Conservation (phyloP, 2,113 vertebrate genomes). For the Lycaon pictus region DNA sequence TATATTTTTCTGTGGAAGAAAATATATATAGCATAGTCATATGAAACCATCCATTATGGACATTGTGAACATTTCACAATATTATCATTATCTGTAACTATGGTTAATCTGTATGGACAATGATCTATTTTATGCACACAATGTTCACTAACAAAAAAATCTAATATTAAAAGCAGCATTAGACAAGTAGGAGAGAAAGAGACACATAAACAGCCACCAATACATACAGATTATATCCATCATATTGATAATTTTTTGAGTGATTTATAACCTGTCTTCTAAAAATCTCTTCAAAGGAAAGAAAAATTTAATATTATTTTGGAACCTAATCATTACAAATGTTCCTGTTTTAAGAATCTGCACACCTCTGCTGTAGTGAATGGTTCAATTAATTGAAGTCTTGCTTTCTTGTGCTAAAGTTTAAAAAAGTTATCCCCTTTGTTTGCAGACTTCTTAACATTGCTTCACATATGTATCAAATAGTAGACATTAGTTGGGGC, state of each 20-base stretch:
- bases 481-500: background rate
- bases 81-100: background rate
- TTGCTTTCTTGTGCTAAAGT: background rate
- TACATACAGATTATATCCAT: background rate
- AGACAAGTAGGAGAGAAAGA: background rate
- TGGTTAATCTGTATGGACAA: background rate
- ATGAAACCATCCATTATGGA: background rate
- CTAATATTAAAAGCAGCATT: background rate
- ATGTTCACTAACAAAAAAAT: background rate
- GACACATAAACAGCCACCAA: background rate
- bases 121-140: background rate
- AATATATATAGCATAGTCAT: background rate
- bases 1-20: slow-evolving; percentile 3
- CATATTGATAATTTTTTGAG: background rate
- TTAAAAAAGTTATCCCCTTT: background rate
- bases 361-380: background rate
- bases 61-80: background rate
- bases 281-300: background rate
- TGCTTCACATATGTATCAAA: background rate
- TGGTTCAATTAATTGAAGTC: background rate
- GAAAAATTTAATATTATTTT: background rate
- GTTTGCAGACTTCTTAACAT: background rate
- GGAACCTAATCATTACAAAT: background rate
- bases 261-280: background rate
- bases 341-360: background rate